Base-by-base conservation (phyloP, 2,113 vertebrate species). In the Meriones unguiculatus region DNA sequence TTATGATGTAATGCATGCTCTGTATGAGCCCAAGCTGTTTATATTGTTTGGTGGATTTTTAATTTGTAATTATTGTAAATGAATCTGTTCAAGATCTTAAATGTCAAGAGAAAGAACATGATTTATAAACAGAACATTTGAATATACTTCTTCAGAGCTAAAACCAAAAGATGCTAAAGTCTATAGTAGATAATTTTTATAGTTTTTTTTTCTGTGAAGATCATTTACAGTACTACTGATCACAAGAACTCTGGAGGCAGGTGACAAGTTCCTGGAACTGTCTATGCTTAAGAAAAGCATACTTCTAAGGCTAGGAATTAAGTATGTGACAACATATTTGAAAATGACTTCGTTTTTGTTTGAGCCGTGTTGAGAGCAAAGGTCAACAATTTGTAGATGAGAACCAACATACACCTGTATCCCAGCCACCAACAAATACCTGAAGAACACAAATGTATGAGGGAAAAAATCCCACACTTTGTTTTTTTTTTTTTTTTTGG, bases 1-100 rank as follows among this genome's bases (percentile, higher is more conserved):
- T 35, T 75, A 30, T 57, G 20, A 5, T n/a, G 62, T 38, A 90
- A 20, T 41, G 17, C 30, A 12, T 17, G 17, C 22, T 89, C 15
- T 46, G 15, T 1, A 4, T 50, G 87, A 91, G 77, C 24, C 65
- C 17, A 81, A 96, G 50, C 69, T 75, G 9, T 87, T 87, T n/a
- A 15, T 80, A 4, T 76, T 81, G 41, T 11, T 73, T 24, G 46
- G 12, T 89, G 15, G 52, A 10, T 41, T 73, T 41, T 90, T 92
- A 54, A 69, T 93, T 67, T 90, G 57, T 70, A 92, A 62, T 80
- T 72, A 73, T 89, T 89, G 41, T 35, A 87, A 91, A 67, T 22
- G 9, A 67, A 46, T 25, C 64, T 54, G 18, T 30, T 93, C n/a
- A 78, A 73, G 64, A 24, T 85, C 80, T 72, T 22, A 62, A 65